A percentile compares a stretch with the other conserved stretches of the same genome.
phyloP scores from a whole-genome alignment of 2,888 invertebrate genomes.

The Coremacera marginata region DNA sequence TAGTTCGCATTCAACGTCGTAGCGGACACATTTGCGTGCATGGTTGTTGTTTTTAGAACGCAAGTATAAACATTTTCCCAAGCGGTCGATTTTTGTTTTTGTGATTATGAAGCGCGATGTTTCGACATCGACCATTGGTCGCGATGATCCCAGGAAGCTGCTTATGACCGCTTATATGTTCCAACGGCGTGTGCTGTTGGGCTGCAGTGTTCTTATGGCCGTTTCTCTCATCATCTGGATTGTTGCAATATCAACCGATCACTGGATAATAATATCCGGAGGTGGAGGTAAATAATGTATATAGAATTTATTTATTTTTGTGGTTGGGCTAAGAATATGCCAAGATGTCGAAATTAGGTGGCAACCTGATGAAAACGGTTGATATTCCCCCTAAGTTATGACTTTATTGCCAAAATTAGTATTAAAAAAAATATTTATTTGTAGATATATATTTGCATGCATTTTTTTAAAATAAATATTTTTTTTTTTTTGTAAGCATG shows the following conservation, averaged over 20 bases:
- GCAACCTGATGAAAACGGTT: too few relatives aligned
- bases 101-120: constrained; percentile 63
- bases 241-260: constrained; percentile 79
- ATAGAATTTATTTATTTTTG: not conserved
- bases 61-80: constrained; percentile 14
- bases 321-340: too few relatives aligned
- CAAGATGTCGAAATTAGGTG: too few relatives aligned
- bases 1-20: constrained; percentile 7
- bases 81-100: not conserved
- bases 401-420: too few relatives aligned
- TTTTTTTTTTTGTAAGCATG: too few relatives aligned
- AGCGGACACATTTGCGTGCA: constrained; percentile 25
- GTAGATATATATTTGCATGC: too few relatives aligned
- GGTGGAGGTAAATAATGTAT: constrained; percentile 55
- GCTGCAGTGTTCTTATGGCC: constrained; percentile 77
- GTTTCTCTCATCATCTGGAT: constrained; percentile 79
- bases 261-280: constrained; percentile 77
- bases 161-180: constrained; percentile 75
- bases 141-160: constrained; percentile 73
- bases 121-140: constrained; percentile 76
- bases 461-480: too few relatives aligned
- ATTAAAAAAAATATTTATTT: too few relatives aligned
- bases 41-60: constrained; percentile 32
- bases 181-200: constrained; percentile 80
- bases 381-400: too few relatives aligned